Evolutionary conservation across 2,888 invertebrate genomes (phyloP), one percentile per base, ranked within the genome.

Genomic region (Oscheius sp.): DNA sequence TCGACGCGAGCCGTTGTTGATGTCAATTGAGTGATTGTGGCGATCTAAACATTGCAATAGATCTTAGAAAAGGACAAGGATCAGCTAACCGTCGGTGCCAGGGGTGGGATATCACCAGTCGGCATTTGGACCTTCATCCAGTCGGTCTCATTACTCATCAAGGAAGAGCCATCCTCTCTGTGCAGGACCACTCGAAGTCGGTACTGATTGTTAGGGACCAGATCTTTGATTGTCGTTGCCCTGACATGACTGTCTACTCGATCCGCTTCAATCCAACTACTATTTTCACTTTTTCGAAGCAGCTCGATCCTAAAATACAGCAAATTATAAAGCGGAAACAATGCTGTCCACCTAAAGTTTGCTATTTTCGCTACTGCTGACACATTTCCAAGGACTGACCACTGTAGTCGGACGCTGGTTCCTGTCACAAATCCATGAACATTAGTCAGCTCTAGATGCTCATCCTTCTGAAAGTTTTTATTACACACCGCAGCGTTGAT

Each of bases 231-330:
- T 9, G 85, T 85, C 5, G 79, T 77, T 0, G 86, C 85, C 25
- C 85, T 69, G 0, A 86, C 85, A 75, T 86, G 85, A 1, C 80
- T 76, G 43, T 72, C 80, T 0, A 84, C 78, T 45, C 70, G 64
- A 16, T 79, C 84, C 12, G 77, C 78, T 53, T 80, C 82, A 29
- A 76, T 74, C 84, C 85, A 79, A 23, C 25, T 53, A 3, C 76
- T 75, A 21, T 77, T 73, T 0, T 55, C 29, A 0, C 75, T 63
- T 13, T 69, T 55, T 27, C 79, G 41, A 63, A 76, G 73, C 2
- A 74, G 53, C 71, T 81, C 76, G 41, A 81, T 77, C 71, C 76
- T 77, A 72, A 46, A 46, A 46, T 35, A 35, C 35, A 6, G n/a
- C n/a, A n/a, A n/a, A 1, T 27, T 21, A 13, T 7, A 49, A 18